These are phyloP conservation scores for Acanthornis magna DNA, from an alignment of 2,797 vertebrate species.

Conservation along the genomic window DNA sequence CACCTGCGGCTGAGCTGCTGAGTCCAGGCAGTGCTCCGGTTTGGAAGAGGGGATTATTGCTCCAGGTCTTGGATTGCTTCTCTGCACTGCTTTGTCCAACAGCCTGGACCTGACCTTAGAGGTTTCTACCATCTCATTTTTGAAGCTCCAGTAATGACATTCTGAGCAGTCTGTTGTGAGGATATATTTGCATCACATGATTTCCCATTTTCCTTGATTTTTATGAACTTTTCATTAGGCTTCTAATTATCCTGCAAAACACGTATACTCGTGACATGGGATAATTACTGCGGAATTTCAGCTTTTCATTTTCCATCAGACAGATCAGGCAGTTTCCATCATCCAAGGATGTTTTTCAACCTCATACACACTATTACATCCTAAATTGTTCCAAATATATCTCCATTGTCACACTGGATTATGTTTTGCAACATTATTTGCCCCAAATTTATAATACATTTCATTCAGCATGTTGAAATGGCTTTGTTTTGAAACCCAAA, in stretches of 20 bases:
- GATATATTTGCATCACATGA: neutral
- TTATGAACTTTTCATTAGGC: neutral
- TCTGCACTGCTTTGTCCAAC: neutral
- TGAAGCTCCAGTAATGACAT: neutral
- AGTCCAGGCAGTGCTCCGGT: neutral
- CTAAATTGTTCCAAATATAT: neutral
- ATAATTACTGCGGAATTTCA: neutral
- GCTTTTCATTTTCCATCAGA: neutral
- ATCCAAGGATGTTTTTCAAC: neutral
- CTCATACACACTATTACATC: neutral
- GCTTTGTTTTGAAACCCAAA: constrained; percentile 27
- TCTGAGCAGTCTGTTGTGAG: neutral
- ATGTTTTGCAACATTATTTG: neutral
- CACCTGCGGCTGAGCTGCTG: neutral
- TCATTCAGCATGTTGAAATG: constrained; percentile 36
- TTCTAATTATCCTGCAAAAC: neutral
- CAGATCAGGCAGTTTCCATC: neutral
- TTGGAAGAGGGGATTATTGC: neutral
- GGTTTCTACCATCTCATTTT: neutral
- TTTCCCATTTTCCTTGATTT: neutral
- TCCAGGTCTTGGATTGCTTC: neutral
- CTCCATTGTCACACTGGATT: neutral
- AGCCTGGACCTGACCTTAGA: neutral
- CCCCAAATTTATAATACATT: neutral
- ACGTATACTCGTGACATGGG: neutral